Evolutionary conservation across 2,113 vertebrate genomes (phyloP).

Genomic region (Melozone crissalis): DNA sequence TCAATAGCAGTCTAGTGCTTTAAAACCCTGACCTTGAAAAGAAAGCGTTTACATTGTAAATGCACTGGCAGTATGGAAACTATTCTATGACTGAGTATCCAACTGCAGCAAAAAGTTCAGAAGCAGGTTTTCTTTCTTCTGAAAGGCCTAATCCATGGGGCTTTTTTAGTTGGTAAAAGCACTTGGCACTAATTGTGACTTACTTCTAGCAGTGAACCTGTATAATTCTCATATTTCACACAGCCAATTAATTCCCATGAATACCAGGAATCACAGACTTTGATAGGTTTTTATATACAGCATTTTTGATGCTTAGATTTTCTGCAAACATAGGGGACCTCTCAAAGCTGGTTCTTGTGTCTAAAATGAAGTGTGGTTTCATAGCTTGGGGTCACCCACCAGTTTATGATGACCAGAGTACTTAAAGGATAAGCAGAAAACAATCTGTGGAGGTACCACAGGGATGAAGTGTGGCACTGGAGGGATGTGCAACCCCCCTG

Average conservation of each 20-base stretch:
- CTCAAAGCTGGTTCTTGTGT: background rate
- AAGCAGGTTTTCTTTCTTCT: constrained; percentile 68
- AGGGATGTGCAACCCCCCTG: background rate
- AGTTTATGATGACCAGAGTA: background rate
- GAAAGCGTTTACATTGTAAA: constrained; percentile 71
- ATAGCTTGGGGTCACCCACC: background rate
- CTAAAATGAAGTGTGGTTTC: background rate
- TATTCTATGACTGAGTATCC: constrained; percentile 45
- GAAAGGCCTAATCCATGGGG: constrained; percentile 62
- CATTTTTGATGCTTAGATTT: background rate
- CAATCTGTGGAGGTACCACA: background rate
- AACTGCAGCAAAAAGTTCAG: constrained; percentile 46
- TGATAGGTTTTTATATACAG: background rate
- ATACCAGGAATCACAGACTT: constrained; percentile 30
- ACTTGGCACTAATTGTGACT: constrained; percentile 65
- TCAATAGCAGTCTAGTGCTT: constrained; percentile 66
- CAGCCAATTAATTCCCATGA: constrained; percentile 57
- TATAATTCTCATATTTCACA: constrained; percentile 70
- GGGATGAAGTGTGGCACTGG: background rate
- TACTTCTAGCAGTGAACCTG: constrained; percentile 65
- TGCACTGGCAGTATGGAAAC: constrained; percentile 45
- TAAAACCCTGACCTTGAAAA: constrained; percentile 71
- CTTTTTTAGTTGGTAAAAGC: constrained; percentile 65
- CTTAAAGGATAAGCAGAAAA: background rate
- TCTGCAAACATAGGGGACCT: background rate